Percentiles rank a stretch among this genome's conserved stretches.
Conservation (phyloP, 2,888 invertebrate genomes). For the Thysanoteuthis rhombus region DNA sequence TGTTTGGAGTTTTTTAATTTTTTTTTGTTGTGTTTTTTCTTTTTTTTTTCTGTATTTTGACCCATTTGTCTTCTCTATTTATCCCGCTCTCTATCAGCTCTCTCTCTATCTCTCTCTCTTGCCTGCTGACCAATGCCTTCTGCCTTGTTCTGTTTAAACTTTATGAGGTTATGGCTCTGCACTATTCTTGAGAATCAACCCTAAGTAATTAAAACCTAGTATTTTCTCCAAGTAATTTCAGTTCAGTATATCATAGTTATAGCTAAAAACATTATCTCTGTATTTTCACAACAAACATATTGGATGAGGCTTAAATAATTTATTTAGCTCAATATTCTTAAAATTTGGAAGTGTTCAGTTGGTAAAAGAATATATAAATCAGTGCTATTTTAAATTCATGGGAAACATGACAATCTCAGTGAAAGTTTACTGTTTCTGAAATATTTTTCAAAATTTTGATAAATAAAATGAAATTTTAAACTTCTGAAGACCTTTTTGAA, state of each 20-base stretch:
- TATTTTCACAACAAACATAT: not conserved
- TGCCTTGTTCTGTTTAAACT: not conserved
- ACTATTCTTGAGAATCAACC: not conserved
- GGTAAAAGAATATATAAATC: not conserved
- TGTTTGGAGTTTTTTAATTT: not conserved
- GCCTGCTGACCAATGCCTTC: not conserved
- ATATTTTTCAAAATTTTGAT: not conserved
- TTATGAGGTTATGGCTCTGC: constrained; percentile 1
- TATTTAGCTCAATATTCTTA: not conserved
- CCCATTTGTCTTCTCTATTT: not conserved
- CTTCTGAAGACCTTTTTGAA: not conserved
- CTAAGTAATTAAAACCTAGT: not conserved
- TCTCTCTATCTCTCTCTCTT: not conserved
- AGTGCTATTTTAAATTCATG: not conserved
- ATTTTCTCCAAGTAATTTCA: not conserved
- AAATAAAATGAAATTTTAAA: not conserved
- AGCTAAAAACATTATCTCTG: not conserved
- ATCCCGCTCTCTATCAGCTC: not conserved
- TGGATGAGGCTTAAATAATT: not conserved
- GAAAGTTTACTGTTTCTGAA: not conserved
- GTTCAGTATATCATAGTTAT: not conserved
- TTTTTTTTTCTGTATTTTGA: not conserved
- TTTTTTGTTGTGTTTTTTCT: not conserved
- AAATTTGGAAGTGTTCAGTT: not conserved
- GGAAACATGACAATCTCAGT: not conserved